Conservation (phyloP, 2,113 vertebrate genomes). For the Isurus oxyrinchus region DNA sequence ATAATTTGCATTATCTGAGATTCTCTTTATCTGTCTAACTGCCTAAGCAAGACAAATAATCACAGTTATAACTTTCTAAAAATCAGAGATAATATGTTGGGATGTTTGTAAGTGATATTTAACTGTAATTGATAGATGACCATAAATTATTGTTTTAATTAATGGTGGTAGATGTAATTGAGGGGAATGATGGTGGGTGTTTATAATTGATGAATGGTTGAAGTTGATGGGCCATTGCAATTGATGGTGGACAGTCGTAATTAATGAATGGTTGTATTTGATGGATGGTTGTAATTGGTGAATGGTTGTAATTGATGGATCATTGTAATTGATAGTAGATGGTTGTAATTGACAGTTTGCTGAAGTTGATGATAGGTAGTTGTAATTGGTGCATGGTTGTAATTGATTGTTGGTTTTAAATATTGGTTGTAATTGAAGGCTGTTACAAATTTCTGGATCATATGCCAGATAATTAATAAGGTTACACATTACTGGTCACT, state of each 20-base stretch:
- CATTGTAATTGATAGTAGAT: background rate
- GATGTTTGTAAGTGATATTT: background rate
- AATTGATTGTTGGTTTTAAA: slow-evolving; percentile 4
- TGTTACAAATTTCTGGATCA: background rate
- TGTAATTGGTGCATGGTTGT: background rate
- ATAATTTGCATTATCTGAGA: background rate
- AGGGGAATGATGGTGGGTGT: background rate
- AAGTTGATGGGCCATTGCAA: background rate
- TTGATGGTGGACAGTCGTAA: background rate
- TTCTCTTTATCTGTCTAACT: background rate
- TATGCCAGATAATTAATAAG: background rate
- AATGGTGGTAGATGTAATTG: background rate
- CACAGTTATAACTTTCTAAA: background rate
- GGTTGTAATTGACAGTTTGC: background rate
- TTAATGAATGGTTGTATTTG: background rate
- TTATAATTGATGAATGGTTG: background rate
- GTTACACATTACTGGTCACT: background rate
- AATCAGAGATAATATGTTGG: background rate
- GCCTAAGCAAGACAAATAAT: background rate
- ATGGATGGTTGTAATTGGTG: background rate
- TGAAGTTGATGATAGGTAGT: background rate
- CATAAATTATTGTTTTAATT: background rate
- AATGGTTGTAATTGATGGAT: background rate
- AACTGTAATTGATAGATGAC: slow-evolving; percentile 6
- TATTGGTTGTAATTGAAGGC: background rate